Percentiles rank a stretch among this genome's conserved stretches.
These are phyloP conservation scores for Drosophila melanosoma DNA, from an alignment of 2,888 invertebrate species.

Conservation along the genomic window DNA sequence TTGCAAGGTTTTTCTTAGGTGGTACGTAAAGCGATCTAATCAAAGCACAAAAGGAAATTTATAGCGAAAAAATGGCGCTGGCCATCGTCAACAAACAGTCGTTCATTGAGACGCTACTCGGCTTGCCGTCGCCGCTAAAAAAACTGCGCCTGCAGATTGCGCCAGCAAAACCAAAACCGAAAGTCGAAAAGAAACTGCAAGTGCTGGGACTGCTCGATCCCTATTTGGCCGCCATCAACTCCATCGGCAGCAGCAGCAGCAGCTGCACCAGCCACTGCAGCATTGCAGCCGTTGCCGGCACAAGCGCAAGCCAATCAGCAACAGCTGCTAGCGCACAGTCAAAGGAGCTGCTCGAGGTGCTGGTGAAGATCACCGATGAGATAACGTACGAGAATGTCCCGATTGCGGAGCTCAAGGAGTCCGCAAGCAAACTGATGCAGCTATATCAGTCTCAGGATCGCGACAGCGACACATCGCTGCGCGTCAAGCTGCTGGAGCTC, in stretches of 20 bases:
- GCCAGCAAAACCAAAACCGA: slow-evolving; percentile 43
- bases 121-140: slow-evolving; percentile 65
- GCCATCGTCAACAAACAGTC: slow-evolving; percentile 62
- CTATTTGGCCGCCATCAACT: slow-evolving; percentile 34
- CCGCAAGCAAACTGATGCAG: slow-evolving; percentile 77
- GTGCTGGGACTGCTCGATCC: slow-evolving; percentile 67
- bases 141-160: slow-evolving; percentile 78
- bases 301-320: background rate
- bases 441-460: slow-evolving; percentile 81
- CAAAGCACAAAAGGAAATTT: background rate
- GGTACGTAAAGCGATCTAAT: background rate
- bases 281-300: background rate
- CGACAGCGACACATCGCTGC: slow-evolving; percentile 79
- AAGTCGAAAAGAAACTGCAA: slow-evolving; percentile 65
- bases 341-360: slow-evolving; percentile 79
- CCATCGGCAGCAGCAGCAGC: slow-evolving; percentile 1
- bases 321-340: slow-evolving; percentile 23
- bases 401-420: slow-evolving; percentile 76
- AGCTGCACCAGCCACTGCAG: slow-evolving; percentile 1
- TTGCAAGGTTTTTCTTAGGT: background rate
- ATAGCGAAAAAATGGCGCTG: slow-evolving; percentile 50
- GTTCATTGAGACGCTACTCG: slow-evolving; percentile 61
- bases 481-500: slow-evolving; percentile 81
- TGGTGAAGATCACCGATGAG: slow-evolving; percentile 83
- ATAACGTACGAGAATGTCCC: slow-evolving; percentile 73